Evolutionary conservation across 2,113 vertebrate species (phyloP).

Genomic region (Urocynchramus pylzowi): DNA sequence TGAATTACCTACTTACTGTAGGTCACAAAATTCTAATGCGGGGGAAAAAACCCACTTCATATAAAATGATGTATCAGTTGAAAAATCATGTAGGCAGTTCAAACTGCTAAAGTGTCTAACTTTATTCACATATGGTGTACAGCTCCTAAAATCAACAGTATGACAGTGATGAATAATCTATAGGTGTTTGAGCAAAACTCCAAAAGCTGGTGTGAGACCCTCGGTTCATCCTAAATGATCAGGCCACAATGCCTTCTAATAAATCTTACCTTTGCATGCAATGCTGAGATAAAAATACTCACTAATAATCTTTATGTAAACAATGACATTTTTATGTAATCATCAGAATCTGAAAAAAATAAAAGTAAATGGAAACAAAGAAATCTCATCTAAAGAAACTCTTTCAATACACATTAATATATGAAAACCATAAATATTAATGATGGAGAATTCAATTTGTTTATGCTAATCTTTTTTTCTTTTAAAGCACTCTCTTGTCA

Average conservation of each 20-base stretch:
- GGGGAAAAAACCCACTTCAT: accelerated
- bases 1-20: background rate
- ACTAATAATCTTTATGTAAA: background rate
- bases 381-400: background rate
- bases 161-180: background rate
- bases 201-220: background rate
- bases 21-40: background rate
- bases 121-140: background rate
- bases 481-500: background rate
- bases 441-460: background rate
- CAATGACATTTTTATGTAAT: background rate
- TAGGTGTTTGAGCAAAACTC: background rate
- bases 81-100: background rate
- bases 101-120: background rate
- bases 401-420: background rate
- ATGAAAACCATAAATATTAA: background rate
- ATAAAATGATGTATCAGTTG: background rate
- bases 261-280: background rate
- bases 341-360: background rate
- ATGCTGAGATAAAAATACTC: background rate
- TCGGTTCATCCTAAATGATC: background rate
- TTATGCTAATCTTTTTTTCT: background rate
- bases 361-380: background rate
- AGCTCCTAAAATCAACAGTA: background rate
- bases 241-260: background rate